Evolutionary conservation across 2,113 vertebrate genomes (phyloP).

Genomic region (Ictalurus furcatus): DNA sequence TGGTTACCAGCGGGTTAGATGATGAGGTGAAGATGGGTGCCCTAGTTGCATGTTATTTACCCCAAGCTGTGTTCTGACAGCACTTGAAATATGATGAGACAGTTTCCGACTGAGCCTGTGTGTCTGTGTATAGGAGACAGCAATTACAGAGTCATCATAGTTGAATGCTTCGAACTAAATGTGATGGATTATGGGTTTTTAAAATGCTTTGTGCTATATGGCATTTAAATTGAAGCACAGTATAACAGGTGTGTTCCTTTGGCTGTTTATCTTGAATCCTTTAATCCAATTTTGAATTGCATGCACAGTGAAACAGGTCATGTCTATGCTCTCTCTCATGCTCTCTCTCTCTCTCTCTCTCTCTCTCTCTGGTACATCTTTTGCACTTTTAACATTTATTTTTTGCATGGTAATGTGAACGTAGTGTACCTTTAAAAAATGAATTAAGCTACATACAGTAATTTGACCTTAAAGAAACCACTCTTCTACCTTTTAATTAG

Average conservation of each 20-base stretch:
- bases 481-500: background rate
- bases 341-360: background rate
- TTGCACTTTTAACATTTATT: background rate
- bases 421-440: background rate
- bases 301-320: background rate
- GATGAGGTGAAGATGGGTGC: slow-evolving; percentile 35
- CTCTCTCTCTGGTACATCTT: background rate
- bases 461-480: background rate
- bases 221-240: background rate
- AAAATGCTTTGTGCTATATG: background rate
- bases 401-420: background rate
- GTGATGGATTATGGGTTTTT: background rate
- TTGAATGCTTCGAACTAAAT: background rate
- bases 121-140: background rate
- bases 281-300: slow-evolving; percentile 8
- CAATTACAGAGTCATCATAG: slow-evolving; percentile 4
- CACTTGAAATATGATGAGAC: slow-evolving; percentile 55
- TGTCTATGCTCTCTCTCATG: background rate
- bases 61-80: slow-evolving; percentile 46
- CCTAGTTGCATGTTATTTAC: slow-evolving; percentile 59
- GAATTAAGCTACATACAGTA: background rate
- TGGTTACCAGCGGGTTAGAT: slow-evolving; percentile 26
- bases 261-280: background rate
- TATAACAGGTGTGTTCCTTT: background rate
- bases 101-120: slow-evolving; percentile 26